phyloP scores from a whole-genome alignment of 2,888 invertebrate species.

The Pristionchus entomophagus region DNA sequence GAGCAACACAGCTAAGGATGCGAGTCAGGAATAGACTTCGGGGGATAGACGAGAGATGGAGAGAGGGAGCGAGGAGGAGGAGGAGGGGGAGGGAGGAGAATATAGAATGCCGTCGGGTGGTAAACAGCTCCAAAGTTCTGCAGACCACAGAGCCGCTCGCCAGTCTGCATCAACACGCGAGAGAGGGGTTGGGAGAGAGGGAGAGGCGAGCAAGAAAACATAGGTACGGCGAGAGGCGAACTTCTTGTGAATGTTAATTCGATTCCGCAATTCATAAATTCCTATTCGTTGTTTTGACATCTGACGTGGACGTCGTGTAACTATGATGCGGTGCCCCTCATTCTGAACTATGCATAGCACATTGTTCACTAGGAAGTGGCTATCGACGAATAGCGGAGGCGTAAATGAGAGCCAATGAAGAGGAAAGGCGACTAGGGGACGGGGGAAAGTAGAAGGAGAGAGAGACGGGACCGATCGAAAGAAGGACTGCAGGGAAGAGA shows the following conservation, averaged over 20 bases:
- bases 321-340: no score
- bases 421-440: not conserved
- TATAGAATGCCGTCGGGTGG: slow-evolving; percentile 1
- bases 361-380: no score
- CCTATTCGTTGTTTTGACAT: no score
- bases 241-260: no score
- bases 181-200: not conserved
- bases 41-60: not conserved
- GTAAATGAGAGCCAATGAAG: slow-evolving; percentile 30
- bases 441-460: not conserved
- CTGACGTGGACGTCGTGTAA: no score
- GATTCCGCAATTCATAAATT: no score
- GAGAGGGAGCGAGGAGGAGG: not conserved
- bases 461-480: not conserved
- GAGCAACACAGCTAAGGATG: not conserved
- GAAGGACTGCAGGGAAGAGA: slow-evolving; percentile 3
- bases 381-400: not conserved
- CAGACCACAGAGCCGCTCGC: not conserved
- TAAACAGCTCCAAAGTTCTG: slow-evolving; percentile 8
- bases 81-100: not conserved
- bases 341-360: no score
- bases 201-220: not conserved
- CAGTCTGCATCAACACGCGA: not conserved
- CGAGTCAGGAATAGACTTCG: not conserved
- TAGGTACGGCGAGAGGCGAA: no score